Percentiles rank a stretch among this genome's conserved stretches.
phyloP scores from a whole-genome alignment of 2,888 invertebrate genomes.

The Drosophila putrida region DNA sequence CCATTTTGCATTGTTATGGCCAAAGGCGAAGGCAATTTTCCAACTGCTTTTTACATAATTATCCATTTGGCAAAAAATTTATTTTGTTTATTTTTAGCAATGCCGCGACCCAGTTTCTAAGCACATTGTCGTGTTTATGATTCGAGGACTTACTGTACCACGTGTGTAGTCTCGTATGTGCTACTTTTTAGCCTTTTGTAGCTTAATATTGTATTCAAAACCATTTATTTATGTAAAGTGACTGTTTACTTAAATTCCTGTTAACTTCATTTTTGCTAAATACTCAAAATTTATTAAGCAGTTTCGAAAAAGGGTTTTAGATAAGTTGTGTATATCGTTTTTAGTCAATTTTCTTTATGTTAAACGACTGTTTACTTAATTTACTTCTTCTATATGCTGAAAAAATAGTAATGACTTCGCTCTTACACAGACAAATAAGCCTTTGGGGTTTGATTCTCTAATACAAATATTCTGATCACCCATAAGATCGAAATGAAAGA shows the following conservation, averaged over 20 bases:
- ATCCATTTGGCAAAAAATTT: conserved; percentile 46
- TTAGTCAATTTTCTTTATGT: too few relatives aligned
- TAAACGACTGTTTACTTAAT: too few relatives aligned
- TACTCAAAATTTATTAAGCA: not conserved
- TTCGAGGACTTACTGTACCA: conserved; percentile 5
- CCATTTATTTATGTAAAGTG: conserved; percentile 1
- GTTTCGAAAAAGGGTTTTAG: too few relatives aligned
- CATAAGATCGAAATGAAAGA: too few relatives aligned
- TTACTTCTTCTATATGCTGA: too few relatives aligned
- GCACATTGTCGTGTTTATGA: not conserved
- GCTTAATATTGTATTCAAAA: not conserved
- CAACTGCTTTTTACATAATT: conserved; percentile 74
- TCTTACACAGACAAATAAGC: too few relatives aligned
- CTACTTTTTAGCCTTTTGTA: not conserved
- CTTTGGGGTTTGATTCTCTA: too few relatives aligned
- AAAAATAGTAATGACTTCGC: too few relatives aligned
- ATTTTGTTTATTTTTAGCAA: conserved; percentile 11
- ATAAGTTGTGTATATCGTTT: too few relatives aligned
- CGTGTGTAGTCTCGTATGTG: not conserved
- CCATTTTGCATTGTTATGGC: conserved; percentile 52
- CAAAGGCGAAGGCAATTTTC: conserved; percentile 58
- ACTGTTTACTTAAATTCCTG: not conserved
- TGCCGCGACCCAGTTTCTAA: conserved; percentile 50
- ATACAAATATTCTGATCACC: too few relatives aligned
- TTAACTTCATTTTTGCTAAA: not conserved